phyloP scores from a whole-genome alignment of 2,113 vertebrate species.

The Lucifuga dentata region DNA sequence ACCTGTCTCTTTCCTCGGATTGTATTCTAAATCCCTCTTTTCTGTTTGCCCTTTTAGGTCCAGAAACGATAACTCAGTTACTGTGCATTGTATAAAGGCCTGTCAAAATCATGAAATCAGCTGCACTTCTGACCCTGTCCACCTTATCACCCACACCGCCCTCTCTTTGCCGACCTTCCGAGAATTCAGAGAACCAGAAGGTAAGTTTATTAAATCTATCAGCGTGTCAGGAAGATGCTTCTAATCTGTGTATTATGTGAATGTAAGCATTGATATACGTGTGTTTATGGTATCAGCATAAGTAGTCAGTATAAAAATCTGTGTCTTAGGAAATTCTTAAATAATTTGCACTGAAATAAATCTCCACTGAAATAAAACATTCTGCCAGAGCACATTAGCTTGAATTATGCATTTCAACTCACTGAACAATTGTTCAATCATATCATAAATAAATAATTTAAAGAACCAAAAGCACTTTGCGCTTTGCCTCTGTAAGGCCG shows the following conservation, averaged over 20 bases:
- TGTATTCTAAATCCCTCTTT: background rate
- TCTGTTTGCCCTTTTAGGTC: slow-evolving; percentile 11
- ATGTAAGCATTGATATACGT: background rate
- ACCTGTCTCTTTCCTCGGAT: background rate
- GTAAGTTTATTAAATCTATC: too few relatives aligned
- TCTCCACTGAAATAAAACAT: slow-evolving; percentile 21
- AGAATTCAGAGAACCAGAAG: slow-evolving; percentile 32
- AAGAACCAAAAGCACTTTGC: slow-evolving; percentile 2
- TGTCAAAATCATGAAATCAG: slow-evolving; percentile 31
- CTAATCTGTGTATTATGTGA: too few relatives aligned
- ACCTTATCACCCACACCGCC: slow-evolving; percentile 52
- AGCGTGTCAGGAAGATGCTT: too few relatives aligned
- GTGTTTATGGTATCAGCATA: background rate
- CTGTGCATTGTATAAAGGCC: slow-evolving; percentile 49
- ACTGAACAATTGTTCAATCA: slow-evolving; percentile 29
- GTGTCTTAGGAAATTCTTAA: slow-evolving; percentile 18
- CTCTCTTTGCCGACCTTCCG: slow-evolving; percentile 61
- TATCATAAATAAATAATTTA: slow-evolving; percentile 23
- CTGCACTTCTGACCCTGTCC: slow-evolving; percentile 40
- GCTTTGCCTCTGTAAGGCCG: background rate
- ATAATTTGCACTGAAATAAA: too few relatives aligned
- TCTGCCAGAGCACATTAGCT: slow-evolving; percentile 13
- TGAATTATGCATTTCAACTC: slow-evolving; percentile 14
- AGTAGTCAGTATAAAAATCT: too few relatives aligned
- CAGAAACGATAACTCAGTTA: background rate